Evolutionary conservation across 2,888 invertebrate genomes (phyloP), one percentile per base, ranked within the genome.

Genomic region (Aspidiotus rigidus): DNA sequence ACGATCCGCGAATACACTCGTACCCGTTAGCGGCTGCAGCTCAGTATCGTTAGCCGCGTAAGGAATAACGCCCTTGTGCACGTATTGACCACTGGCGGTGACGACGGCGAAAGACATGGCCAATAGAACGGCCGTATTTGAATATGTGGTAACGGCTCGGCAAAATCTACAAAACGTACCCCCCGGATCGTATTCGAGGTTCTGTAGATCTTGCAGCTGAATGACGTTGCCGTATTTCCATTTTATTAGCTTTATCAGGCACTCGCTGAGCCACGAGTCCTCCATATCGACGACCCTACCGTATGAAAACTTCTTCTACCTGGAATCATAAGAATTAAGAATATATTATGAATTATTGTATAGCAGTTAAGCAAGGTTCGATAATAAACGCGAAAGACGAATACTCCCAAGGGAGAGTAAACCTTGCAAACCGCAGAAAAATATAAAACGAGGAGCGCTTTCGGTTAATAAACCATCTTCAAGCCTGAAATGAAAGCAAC

Each of bases 61-160:
- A 9, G 59, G 59, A 39, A 7, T 39, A 11, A 59, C 44, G 11
- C 66, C 66, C 28, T 66, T 57, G 59, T 59, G 57, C 17, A 66
- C 66, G 59, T 66, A 66, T 28, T 66, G 66, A n/a, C 66, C 66
- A 53, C 66, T 66, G 66, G 66, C 66, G 11, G 57, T 59, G 17
- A 66, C 66, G 17, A 66, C 44, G n/a, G 66, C 66, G 66, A 66
- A 66, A 10, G 66, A 66, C 44, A 66, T 42, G 9, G 66, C 66
- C 10, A 66, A 44, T 13, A 66, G 39, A 2, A 60, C 57, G 28
- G 59, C 66, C 44, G 60, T 57, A 42, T 66, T 66, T 42, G 66
- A 66, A 44, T 59, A 66, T 10, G 57, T 57, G 66, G 66, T 66
- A 44, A 66, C 44, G 28, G 60, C 40, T 16, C 66, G 66, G 44